Percentiles rank a stretch among this genome's conserved stretches.
phyloP scores from a whole-genome alignment of 1,140 invertebrate genomes.

The Conus ventricosus region DNA sequence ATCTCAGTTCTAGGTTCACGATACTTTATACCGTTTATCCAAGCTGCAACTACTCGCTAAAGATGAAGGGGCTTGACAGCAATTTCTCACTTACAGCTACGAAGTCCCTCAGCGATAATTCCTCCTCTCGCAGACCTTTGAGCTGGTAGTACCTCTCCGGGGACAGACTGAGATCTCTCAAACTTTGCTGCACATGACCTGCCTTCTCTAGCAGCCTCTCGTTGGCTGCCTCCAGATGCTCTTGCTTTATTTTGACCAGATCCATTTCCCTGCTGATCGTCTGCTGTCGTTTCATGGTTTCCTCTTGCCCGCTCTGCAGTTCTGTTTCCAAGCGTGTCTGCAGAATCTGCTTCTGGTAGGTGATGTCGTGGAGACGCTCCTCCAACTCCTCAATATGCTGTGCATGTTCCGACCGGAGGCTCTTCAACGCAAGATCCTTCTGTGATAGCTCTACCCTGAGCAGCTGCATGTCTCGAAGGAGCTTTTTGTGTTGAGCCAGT shows the following conservation, averaged over 20 bases:
- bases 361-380: conserved; percentile 72
- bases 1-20: too few species aligned
- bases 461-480: conserved; percentile 73
- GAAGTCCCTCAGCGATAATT: conserved; percentile 72
- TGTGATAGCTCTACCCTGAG: conserved; percentile 74
- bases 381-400: conserved; percentile 72
- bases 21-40: too few species aligned
- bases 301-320: conserved; percentile 71
- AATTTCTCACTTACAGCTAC: conserved; percentile 67
- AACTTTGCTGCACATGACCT: conserved; percentile 65
- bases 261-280: conserved; percentile 69
- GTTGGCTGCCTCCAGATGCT: conserved; percentile 73
- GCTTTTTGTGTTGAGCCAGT: conserved; percentile 71
- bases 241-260: conserved; percentile 66
- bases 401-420: conserved; percentile 71
- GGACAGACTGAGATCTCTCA: conserved; percentile 67
- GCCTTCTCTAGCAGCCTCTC: conserved; percentile 71
- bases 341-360: conserved; percentile 72
- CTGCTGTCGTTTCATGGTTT: conserved; percentile 69
- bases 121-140: conserved; percentile 63
- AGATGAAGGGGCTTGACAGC: too few species aligned
- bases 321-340: conserved; percentile 70
- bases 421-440: conserved; percentile 71
- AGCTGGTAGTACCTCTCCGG: conserved; percentile 72
- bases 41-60: too few species aligned